These are phyloP conservation scores for Pelecanus crispus DNA, from an alignment of 2,113 vertebrate genomes.

Conservation along the genomic window DNA sequence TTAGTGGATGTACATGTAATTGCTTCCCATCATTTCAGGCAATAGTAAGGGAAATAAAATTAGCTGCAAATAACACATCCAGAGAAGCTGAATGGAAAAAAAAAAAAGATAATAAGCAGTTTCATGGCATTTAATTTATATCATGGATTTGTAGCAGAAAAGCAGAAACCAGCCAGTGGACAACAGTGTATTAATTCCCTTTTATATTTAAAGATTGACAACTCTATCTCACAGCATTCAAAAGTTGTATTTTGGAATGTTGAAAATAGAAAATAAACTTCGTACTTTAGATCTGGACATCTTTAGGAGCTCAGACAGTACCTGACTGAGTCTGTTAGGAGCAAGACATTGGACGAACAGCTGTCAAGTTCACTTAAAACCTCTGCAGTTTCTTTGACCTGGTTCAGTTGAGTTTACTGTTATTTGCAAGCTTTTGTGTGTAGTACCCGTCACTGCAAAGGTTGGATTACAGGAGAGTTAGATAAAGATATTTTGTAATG, in stretches of 20 bases:
- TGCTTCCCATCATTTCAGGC: background rate
- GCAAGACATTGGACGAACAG: background rate
- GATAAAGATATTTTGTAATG: background rate
- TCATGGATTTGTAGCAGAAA: background rate
- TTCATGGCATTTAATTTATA: constrained; percentile 26
- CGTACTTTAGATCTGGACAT: background rate
- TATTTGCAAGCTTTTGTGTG: background rate
- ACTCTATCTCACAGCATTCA: background rate
- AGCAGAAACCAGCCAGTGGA: background rate
- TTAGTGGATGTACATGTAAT: background rate
- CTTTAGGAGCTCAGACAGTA: background rate
- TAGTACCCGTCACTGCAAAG: background rate
- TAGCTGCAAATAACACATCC: background rate
- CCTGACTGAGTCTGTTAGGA: background rate
- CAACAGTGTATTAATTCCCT: background rate
- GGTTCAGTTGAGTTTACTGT: background rate
- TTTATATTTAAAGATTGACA: background rate
- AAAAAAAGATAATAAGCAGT: background rate
- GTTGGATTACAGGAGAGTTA: background rate
- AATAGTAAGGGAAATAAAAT: background rate
- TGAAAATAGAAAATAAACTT: background rate
- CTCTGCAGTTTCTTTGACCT: background rate
- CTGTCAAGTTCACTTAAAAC: background rate
- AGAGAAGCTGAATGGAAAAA: background rate
- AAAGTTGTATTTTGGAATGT: background rate